Conservation (phyloP, 2,113 vertebrate species). For the Microcebus lehilahytsara region DNA sequence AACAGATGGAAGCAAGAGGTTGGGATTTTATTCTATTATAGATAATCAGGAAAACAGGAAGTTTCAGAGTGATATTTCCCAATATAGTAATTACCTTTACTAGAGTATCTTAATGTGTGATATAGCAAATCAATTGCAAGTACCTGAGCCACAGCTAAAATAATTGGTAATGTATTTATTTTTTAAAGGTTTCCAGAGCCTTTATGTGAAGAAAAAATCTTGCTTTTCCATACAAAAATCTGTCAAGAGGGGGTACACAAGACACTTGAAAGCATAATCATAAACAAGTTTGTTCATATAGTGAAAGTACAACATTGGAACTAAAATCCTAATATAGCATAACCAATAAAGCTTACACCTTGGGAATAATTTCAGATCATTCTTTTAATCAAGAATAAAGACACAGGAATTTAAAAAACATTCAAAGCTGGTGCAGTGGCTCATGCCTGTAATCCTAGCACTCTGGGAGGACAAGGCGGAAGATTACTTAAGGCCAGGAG, state of each 20-base stretch:
- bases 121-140: slow-evolving; percentile 34
- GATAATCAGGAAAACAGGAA: slow-evolving; percentile 29
- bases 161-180: not conserved
- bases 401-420: slow-evolving; percentile 1
- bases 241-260: slow-evolving; percentile 38
- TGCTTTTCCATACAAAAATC: slow-evolving; percentile 52
- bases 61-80: slow-evolving; percentile 46
- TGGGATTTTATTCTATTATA: slow-evolving; percentile 27
- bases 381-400: slow-evolving; percentile 40
- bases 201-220: not conserved
- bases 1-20: slow-evolving; percentile 28
- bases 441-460: no score
- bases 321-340: slow-evolving; percentile 52
- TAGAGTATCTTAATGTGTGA: slow-evolving; percentile 43
- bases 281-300: slow-evolving; percentile 47
- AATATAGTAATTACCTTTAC: slow-evolving; percentile 37
- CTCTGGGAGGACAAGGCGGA: no score
- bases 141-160: slow-evolving; percentile 32
- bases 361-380: slow-evolving; percentile 55
- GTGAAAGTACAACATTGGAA: slow-evolving; percentile 34
- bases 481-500: no score
- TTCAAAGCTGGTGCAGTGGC: not conserved
- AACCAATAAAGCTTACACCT: slow-evolving; percentile 7
- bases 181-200: not conserved
- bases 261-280: slow-evolving; percentile 39